Evolutionary conservation across 2,113 vertebrate genomes (phyloP).

Genomic region (Aptenodytes patagonicus): DNA sequence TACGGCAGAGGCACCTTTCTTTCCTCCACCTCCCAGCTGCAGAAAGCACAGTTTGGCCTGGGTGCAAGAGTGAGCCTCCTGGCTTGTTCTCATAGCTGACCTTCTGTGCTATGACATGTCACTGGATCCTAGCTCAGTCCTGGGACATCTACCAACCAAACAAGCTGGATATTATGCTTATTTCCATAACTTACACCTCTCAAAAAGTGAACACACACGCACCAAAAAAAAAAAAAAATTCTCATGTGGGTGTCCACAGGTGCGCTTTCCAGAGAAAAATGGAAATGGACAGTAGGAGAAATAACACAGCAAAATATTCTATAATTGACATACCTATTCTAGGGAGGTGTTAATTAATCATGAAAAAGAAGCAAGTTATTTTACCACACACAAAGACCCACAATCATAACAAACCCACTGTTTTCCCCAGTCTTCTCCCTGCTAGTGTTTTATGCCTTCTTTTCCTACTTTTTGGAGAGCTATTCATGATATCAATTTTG

Average conservation of each 20-base stretch:
- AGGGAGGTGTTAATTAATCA: background rate
- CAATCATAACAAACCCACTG: background rate
- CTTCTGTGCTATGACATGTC: constrained; percentile 58
- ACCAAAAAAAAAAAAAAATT: background rate
- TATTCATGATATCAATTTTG: background rate
- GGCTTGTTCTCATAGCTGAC: constrained; percentile 54
- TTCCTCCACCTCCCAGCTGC: background rate
- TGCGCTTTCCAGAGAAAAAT: background rate
- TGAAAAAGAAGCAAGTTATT: background rate
- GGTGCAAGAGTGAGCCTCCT: background rate
- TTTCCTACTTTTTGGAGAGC: background rate
- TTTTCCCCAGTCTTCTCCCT: background rate
- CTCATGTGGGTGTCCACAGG: background rate
- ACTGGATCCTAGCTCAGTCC: constrained; percentile 55
- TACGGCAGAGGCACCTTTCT: background rate
- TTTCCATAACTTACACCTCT: background rate
- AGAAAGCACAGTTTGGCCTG: background rate
- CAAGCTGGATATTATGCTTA: background rate
- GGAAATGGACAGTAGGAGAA: background rate
- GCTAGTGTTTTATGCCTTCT: background rate
- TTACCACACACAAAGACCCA: background rate
- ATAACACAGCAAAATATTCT: background rate
- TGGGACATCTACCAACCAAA: constrained; percentile 46
- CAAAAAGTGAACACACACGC: background rate
- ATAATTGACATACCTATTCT: background rate